Evolutionary conservation across 2,113 vertebrate genomes (phyloP).

Genomic region (Petromus typicus): DNA sequence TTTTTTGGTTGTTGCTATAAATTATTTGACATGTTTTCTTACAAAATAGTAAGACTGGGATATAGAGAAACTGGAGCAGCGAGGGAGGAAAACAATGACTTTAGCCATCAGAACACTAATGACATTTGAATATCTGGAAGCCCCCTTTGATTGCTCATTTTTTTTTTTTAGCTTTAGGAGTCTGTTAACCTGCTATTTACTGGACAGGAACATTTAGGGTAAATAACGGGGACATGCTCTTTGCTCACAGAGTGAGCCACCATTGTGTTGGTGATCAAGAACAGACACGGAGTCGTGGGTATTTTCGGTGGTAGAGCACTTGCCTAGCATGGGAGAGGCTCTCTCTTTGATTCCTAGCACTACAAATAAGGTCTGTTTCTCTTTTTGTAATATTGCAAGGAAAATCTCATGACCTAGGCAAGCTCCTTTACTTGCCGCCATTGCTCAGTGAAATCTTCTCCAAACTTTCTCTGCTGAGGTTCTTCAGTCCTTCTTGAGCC

Average conservation of each 20-base stretch:
- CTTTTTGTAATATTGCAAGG: neutral
- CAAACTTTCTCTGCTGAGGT: neutral
- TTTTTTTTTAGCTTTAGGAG: conserved; percentile 8
- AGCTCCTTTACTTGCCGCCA: neutral
- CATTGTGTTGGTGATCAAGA: neutral
- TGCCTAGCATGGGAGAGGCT: neutral
- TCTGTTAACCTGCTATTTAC: conserved; percentile 41
- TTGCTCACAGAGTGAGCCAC: neutral
- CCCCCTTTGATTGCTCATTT: conserved; percentile 29
- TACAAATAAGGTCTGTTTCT: neutral
- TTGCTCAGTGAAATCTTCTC: neutral
- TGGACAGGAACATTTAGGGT: conserved; percentile 1
- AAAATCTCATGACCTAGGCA: neutral
- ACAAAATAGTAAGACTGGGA: conserved; percentile 33
- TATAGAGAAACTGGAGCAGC: neutral
- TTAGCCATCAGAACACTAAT: conserved; percentile 25
- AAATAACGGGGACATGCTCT: neutral
- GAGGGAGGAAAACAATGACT: neutral
- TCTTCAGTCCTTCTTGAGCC: neutral
- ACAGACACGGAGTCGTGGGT: neutral
- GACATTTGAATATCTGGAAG: conserved; percentile 33
- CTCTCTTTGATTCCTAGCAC: neutral
- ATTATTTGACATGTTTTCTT: conserved; percentile 58
- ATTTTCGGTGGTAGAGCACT: neutral
- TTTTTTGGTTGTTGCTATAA: conserved; percentile 32